Conservation (phyloP, 1,140 invertebrate genomes). For the Bemisia tabaci region DNA sequence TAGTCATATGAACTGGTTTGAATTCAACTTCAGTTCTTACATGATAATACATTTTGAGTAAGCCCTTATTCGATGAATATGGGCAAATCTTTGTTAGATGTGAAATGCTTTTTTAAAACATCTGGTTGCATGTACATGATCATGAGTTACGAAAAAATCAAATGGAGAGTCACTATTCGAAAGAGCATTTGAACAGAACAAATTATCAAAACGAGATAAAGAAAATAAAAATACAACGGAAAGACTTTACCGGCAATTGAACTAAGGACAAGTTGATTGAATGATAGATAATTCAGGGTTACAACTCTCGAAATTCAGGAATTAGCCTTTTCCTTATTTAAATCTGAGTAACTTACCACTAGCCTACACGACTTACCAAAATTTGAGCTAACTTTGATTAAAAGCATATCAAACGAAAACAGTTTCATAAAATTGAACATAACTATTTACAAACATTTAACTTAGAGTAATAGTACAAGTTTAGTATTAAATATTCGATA, state of each 20-base stretch:
- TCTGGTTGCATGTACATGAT: not conserved
- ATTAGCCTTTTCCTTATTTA: not conserved
- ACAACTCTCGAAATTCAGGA: not conserved
- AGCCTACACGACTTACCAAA: not conserved
- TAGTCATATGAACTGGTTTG: too few species aligned
- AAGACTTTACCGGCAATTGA: not conserved
- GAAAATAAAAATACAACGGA: too few species aligned
- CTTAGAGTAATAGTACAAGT: not conserved
- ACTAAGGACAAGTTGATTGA: not conserved
- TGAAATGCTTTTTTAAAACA: too few species aligned
- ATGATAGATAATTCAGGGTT: too few species aligned
- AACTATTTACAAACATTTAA: not conserved
- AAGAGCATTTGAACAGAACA: too few species aligned
- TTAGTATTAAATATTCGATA: not conserved
- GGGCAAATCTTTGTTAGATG: too few species aligned
- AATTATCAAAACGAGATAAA: too few species aligned
- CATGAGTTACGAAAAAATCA: not conserved
- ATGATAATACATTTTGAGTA: too few species aligned
- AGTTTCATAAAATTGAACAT: not conserved
- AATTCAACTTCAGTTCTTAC: too few species aligned
- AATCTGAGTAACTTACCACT: not conserved
- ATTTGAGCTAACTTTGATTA: not conserved
- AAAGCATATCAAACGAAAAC: not conserved
- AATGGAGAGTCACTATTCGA: too few species aligned
- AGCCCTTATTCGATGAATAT: too few species aligned